Percentiles rank a stretch among this genome's conserved stretches.
These are phyloP conservation scores for Hemaris fuciformis DNA, from an alignment of 2,888 invertebrate species.

Conservation along the genomic window DNA sequence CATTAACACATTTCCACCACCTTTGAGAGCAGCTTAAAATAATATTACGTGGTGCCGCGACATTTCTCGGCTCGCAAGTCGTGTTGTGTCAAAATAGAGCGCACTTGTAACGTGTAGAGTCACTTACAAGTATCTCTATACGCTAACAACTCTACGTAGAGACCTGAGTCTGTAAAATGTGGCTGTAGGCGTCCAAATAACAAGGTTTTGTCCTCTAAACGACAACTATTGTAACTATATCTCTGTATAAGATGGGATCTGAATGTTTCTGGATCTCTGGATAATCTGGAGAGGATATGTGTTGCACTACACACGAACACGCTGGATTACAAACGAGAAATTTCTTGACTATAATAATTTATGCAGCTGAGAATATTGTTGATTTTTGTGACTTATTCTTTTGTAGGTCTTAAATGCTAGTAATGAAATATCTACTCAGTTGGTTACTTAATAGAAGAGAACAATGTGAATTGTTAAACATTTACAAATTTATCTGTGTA, in stretches of 20 bases:
- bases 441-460: too few relatives aligned
- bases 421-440: too few relatives aligned
- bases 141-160: constrained; percentile 21
- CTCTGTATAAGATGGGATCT: constrained; percentile 62
- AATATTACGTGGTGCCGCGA: constrained; percentile 1
- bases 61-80: neutral
- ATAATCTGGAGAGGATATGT: constrained; percentile 40
- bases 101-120: neutral
- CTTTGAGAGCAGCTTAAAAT: neutral
- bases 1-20: neutral
- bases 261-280: constrained; percentile 60
- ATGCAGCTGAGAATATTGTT: neutral
- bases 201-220: constrained; percentile 77
- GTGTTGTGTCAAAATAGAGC: neutral
- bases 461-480: too few relatives aligned
- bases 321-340: neutral
- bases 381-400: too few relatives aligned
- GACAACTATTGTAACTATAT: constrained; percentile 74
- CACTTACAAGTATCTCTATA: constrained; percentile 16
- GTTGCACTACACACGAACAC: constrained; percentile 7
- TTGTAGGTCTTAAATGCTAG: too few relatives aligned
- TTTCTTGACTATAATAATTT: neutral
- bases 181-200: constrained; percentile 70
- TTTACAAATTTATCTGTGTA: too few relatives aligned
- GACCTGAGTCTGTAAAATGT: constrained; percentile 58